Evolutionary conservation across 2,888 invertebrate genomes (phyloP), one percentile per base, ranked within the genome.

Genomic region (Rotaria macrura): DNA sequence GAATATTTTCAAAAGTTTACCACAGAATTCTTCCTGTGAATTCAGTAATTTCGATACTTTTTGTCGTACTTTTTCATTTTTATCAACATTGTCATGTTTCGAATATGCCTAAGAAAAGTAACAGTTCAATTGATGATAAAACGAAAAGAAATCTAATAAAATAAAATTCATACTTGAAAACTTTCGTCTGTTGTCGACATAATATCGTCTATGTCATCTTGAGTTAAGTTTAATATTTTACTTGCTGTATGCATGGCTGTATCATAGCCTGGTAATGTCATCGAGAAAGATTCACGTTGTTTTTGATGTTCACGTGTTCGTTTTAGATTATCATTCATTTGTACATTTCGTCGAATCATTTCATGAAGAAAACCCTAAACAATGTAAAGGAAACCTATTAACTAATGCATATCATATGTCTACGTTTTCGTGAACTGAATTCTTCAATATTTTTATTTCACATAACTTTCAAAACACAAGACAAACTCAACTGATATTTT

Each of bases 211-310:
- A 79, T 25, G 43, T 79, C 79, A 43, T 79, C 79, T 79, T 79
- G 79, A n/a, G 79, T 79, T 79, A 79, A 79, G 43, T 79, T 79
- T n/a, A 65, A 20, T 34, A 65, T 65, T 65, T 38, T 65, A 34
- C 65, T 79, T 10, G 43, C 43, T 2, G 43, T 79, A 79, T 43
- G 43, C 79, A 79, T 79, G 3, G 79, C 79, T 12, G 40, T 43
- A 79, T 79, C 79, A 25, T 43, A 79, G 6, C 79, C 79, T 17
- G 79, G 79, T n/a, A 79, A 43, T 79, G 79, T n/a, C n/a, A 79
- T 43, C 12, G 79, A 79, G 12, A 79, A 79, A 43, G 79, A 79
- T 79, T 79, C 79, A 43, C 79, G 79, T 79, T 79, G 79, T 43
- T n/a, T 79, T 43, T 79, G 79, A 43, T 43, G 43, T 43, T 79